A percentile compares a stretch with the other conserved stretches of the same genome.
Conservation (phyloP, 2,888 invertebrate genomes). For the Eucriotettix oculatus region DNA sequence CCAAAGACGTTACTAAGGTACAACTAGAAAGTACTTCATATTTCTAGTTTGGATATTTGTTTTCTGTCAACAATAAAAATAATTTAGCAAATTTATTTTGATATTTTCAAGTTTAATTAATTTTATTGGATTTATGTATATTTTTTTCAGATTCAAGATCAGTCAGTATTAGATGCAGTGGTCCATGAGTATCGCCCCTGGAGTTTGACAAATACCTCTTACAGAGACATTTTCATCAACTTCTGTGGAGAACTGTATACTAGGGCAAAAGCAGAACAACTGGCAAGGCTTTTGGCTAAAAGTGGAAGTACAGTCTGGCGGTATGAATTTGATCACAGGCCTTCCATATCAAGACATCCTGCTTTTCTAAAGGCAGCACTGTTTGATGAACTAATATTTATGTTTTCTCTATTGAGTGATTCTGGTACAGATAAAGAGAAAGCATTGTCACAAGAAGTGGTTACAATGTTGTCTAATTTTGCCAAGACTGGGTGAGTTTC, state of each 20-base stretch:
- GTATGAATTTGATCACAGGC: background rate
- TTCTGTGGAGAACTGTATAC: background rate
- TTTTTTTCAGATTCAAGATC: background rate
- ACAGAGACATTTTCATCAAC: background rate
- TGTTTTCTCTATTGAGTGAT: background rate
- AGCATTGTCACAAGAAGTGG: background rate
- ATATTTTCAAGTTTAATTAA: no score
- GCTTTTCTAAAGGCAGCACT: background rate
- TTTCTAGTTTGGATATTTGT: no score
- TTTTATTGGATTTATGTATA: no score
- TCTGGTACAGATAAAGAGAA: background rate
- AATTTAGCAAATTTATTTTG: no score
- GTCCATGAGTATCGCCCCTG: background rate
- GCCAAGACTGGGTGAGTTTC: background rate
- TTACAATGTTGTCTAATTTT: background rate
- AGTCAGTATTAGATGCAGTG: background rate
- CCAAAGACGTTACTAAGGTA: conserved; percentile 6
- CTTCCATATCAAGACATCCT: background rate
- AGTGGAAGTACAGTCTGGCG: background rate
- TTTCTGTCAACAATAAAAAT: no score
- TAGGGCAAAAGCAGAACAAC: background rate
- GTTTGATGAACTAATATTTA: background rate
- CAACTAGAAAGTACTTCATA: no score
- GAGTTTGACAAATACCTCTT: background rate
- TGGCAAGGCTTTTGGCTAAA: background rate